Evolutionary conservation across 2,113 vertebrate genomes (phyloP).

Genomic region (Ceyx cyanopectus): DNA sequence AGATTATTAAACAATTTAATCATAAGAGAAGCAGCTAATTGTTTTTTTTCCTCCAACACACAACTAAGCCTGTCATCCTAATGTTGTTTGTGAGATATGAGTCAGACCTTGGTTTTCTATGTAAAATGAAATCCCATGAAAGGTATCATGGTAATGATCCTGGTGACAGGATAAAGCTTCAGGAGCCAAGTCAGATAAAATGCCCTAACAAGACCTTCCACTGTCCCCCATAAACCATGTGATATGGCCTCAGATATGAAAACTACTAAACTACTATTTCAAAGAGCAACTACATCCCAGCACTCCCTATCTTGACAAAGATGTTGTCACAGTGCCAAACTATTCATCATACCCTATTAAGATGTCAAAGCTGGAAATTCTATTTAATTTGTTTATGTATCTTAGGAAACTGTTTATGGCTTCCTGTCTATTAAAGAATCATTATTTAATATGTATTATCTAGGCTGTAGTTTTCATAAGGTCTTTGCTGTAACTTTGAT

Average conservation of each 20-base stretch:
- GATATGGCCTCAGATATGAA: background rate
- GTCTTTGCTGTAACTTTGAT: background rate
- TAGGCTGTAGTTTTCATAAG: background rate
- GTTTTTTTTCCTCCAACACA: background rate
- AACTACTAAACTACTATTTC: background rate
- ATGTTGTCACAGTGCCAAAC: background rate
- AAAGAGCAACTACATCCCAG: background rate
- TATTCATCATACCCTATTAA: conserved; percentile 23
- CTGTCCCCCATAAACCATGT: background rate
- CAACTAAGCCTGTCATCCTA: background rate
- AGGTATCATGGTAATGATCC: background rate
- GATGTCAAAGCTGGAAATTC: conserved; percentile 13
- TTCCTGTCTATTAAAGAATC: conserved; percentile 16
- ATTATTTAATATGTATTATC: background rate
- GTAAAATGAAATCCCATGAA: conserved; percentile 9
- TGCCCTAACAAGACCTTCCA: background rate
- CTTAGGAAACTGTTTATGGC: conserved; percentile 19
- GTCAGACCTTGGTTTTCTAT: background rate
- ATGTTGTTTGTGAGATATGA: background rate
- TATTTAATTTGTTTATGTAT: conserved; percentile 22
- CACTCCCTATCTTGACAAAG: conserved; percentile 3
- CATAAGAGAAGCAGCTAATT: background rate
- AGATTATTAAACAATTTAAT: background rate
- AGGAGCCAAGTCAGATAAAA: conserved; percentile 7
- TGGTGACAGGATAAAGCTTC: background rate